Conservation (phyloP, 2,113 vertebrate species). For the Zosterops borbonicus region DNA sequence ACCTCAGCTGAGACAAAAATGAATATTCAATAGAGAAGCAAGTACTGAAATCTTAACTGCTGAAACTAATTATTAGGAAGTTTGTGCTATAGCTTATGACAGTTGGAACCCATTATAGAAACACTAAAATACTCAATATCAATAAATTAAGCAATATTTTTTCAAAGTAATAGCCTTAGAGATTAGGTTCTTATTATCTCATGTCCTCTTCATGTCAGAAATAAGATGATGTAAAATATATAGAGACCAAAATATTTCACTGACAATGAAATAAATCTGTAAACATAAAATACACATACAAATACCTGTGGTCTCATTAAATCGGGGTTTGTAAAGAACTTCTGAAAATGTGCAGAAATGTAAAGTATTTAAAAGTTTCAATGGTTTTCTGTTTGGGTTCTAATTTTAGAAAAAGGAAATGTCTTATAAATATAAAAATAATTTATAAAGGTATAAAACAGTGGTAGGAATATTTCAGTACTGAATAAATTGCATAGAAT, state of each 20-base stretch:
- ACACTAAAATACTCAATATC: background rate
- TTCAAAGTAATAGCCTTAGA: background rate
- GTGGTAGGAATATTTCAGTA: background rate
- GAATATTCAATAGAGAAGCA: background rate
- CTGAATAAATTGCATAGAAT: background rate
- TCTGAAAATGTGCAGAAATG: background rate
- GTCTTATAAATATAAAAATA: background rate
- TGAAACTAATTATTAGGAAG: background rate
- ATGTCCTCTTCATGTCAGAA: background rate
- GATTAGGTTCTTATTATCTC: background rate
- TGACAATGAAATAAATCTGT: background rate
- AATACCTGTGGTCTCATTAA: background rate
- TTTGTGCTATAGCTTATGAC: background rate
- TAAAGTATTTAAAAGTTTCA: background rate
- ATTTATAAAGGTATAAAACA: background rate
- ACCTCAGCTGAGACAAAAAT: background rate
- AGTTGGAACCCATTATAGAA: background rate
- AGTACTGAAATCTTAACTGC: background rate
- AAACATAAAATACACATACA: background rate
- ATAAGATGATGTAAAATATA: background rate
- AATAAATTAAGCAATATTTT: background rate
- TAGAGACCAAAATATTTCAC: background rate
- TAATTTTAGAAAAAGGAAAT: background rate
- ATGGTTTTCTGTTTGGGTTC: fast-evolving
- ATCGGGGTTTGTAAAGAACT: background rate